Conservation (phyloP, 2,797 vertebrate genomes). For the Premnoplex brunnescens region DNA sequence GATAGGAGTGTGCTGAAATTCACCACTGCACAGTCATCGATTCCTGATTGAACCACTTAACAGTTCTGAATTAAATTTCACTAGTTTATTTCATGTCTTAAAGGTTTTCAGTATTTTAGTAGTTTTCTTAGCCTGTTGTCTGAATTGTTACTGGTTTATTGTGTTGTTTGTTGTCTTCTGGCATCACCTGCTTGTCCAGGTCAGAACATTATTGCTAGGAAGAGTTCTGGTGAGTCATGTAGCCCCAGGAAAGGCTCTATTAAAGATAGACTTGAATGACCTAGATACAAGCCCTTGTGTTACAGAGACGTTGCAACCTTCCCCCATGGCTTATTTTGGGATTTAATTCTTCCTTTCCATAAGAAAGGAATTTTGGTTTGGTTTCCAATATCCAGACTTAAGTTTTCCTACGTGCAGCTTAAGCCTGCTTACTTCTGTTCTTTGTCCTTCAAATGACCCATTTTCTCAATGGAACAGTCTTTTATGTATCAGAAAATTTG, state of each 20-base stretch:
- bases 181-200: not conserved
- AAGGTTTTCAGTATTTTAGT: not conserved
- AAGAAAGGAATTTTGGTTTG: not conserved
- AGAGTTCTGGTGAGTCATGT: constrained; percentile 47
- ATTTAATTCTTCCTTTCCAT: not conserved
- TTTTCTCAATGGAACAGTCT: not conserved
- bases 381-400: not conserved
- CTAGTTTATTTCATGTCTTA: not conserved
- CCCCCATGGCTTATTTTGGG: not conserved
- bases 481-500: not conserved
- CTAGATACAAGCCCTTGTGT: constrained; percentile 37
- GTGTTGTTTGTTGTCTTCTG: not conserved
- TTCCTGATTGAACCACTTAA: not conserved
- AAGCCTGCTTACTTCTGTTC: not conserved
- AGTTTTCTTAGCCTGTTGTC: not conserved
- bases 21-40: not conserved
- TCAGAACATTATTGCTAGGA: not conserved
- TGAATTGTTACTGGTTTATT: not conserved
- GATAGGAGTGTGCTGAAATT: not conserved
- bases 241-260: constrained; percentile 52
- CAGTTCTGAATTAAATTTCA: not conserved
- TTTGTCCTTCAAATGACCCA: not conserved
- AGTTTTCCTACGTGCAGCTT: not conserved
- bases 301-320: not conserved
- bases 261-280: constrained; percentile 27